Conservation (phyloP, 2,797 vertebrate species). For the Triplophysa bombifrons region DNA sequence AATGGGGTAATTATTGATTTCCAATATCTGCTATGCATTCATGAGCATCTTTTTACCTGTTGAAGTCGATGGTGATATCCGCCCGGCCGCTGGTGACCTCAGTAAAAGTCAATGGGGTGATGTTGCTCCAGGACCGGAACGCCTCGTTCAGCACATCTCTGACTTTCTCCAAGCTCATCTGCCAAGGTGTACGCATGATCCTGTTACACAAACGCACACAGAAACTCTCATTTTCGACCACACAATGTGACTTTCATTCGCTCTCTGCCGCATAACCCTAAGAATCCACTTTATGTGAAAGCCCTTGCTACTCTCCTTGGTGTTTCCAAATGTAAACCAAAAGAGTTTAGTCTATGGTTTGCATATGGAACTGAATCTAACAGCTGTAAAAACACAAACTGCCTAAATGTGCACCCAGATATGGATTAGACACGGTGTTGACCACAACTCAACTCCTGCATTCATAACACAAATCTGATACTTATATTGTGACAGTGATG, state of each 20-base stretch:
- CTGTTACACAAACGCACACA: slow-evolving; percentile 43
- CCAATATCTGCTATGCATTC: background rate
- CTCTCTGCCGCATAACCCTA: slow-evolving; percentile 4
- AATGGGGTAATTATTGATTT: slow-evolving; percentile 9
- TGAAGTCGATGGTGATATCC: slow-evolving; percentile 93
- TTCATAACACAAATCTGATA: slow-evolving; percentile 9
- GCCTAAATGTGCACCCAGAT: slow-evolving; percentile 26
- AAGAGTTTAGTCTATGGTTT: background rate
- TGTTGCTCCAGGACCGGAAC: slow-evolving; percentile 88
- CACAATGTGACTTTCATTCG: slow-evolving; percentile 19
- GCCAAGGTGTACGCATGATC: slow-evolving; percentile 88
- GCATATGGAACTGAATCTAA: slow-evolving; percentile 11
- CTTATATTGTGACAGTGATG: slow-evolving; percentile 29
- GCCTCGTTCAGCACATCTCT: slow-evolving; percentile 83
- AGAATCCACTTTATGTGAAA: slow-evolving; percentile 14
- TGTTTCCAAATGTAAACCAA: slow-evolving; percentile 4
- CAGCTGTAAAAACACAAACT: slow-evolving; percentile 26
- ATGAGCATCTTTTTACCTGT: slow-evolving; percentile 74
- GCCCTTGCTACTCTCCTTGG: slow-evolving; percentile 16
- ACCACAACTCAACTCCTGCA: background rate
- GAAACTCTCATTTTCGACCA: slow-evolving; percentile 50
- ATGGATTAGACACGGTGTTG: slow-evolving; percentile 17
- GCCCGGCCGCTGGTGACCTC: slow-evolving; percentile 83
- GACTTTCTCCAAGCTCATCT: slow-evolving; percentile 85
- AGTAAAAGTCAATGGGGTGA: slow-evolving; percentile 89